A percentile compares a stretch with the other conserved stretches of the same genome.
phyloP scores from a whole-genome alignment of 2,888 invertebrate species.

The Frankliniella fusca region DNA sequence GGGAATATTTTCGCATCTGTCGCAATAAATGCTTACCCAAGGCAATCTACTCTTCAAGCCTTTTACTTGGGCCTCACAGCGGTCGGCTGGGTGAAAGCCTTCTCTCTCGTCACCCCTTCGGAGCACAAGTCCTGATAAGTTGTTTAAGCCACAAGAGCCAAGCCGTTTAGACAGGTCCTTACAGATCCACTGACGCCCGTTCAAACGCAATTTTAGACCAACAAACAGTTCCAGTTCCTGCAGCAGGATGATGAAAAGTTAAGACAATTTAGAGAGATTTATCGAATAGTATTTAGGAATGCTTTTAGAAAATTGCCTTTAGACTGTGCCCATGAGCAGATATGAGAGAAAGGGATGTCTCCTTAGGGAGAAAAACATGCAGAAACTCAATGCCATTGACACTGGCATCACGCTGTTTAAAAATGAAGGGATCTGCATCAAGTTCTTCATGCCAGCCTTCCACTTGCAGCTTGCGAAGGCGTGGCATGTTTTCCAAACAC shows the following conservation, averaged over 20 bases:
- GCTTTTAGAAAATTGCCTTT: neutral
- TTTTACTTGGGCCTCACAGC: neutral
- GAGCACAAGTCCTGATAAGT: neutral
- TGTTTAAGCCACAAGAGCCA: neutral
- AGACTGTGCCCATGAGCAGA: neutral
- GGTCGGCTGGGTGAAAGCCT: neutral
- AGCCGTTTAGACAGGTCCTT: neutral
- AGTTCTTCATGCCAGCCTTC: neutral
- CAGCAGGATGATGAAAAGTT: neutral
- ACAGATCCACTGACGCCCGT: neutral
- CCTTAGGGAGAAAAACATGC: neutral
- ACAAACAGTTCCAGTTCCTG: neutral
- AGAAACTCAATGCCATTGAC: neutral
- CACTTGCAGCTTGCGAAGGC: neutral
- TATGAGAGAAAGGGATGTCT: neutral
- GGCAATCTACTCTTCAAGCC: neutral
- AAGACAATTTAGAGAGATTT: no score
- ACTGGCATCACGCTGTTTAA: neutral
- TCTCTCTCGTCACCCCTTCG: neutral
- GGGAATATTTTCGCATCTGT: neutral
- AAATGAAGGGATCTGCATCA: neutral
- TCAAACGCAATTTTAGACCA: neutral
- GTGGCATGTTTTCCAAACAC: neutral
- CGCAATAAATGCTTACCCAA: neutral
- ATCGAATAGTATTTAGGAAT: neutral